These are phyloP conservation scores for Coleophora flavipennella DNA, from an alignment of 2,888 invertebrate species.

Conservation along the genomic window DNA sequence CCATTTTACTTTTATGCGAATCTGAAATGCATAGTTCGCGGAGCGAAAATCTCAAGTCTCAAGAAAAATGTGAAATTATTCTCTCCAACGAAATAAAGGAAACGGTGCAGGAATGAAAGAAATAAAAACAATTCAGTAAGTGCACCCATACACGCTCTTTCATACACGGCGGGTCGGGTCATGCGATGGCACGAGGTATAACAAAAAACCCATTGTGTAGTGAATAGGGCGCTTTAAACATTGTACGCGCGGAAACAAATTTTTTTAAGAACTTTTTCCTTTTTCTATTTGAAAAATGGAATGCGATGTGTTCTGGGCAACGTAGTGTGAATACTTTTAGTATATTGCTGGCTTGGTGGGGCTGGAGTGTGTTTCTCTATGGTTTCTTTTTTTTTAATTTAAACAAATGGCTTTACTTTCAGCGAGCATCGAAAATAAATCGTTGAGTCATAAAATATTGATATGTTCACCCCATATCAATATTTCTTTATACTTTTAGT, in stretches of 20 bases:
- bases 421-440: neutral
- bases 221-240: constrained; percentile 63
- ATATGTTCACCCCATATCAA: neutral
- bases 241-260: constrained; percentile 54
- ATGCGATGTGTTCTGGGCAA: constrained; percentile 46
- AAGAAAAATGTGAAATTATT: constrained; percentile 30
- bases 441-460: neutral
- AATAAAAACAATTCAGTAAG: constrained; percentile 66
- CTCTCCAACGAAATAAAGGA: constrained; percentile 33
- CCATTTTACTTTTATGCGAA: constrained; percentile 3
- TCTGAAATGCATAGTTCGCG: constrained; percentile 11
- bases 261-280: constrained; percentile 59
- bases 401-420: constrained; percentile 6
- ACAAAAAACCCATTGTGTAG: constrained; percentile 56
- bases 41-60: constrained; percentile 18
- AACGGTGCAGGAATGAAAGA: constrained; percentile 26
- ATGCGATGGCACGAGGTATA: constrained; percentile 38
- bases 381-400: constrained; percentile 8
- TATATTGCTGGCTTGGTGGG: constrained; percentile 32
- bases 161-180: constrained; percentile 48
- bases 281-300: constrained; percentile 34
- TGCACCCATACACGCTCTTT: constrained; percentile 46
- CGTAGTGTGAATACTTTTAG: constrained; percentile 55
- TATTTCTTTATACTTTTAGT: neutral
- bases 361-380: neutral